Conservation (phyloP, 2,888 invertebrate genomes). For the Drosophila dives region DNA sequence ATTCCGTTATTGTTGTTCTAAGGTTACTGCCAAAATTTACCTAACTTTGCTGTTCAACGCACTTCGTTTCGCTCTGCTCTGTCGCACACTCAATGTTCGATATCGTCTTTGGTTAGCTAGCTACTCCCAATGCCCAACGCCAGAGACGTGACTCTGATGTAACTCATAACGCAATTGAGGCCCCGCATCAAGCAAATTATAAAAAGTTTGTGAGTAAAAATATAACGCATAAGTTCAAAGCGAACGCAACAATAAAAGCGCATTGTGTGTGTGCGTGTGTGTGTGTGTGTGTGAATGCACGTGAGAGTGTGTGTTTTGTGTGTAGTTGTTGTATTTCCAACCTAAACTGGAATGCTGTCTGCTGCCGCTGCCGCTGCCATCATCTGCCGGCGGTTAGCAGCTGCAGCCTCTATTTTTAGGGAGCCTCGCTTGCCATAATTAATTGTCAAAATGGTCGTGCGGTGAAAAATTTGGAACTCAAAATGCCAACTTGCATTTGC, state of each 20-base stretch:
- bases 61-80: slow-evolving; percentile 25
- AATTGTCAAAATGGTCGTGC: slow-evolving; percentile 38
- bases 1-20: slow-evolving; percentile 26
- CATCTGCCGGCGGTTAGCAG: slow-evolving; percentile 46
- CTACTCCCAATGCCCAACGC: slow-evolving; percentile 23
- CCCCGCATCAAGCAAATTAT: slow-evolving; percentile 26
- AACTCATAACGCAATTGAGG: slow-evolving; percentile 44
- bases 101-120: slow-evolving; percentile 47
- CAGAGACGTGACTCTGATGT: slow-evolving; percentile 56
- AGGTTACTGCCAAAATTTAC: slow-evolving; percentile 8
- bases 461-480: slow-evolving; percentile 2
- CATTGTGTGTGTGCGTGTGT: slow-evolving; percentile 23
- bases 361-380: slow-evolving; percentile 7
- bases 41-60: slow-evolving; percentile 17
- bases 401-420: slow-evolving; percentile 68
- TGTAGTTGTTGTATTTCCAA: slow-evolving; percentile 31
- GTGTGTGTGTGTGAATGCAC: slow-evolving; percentile 13
- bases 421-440: slow-evolving; percentile 39
- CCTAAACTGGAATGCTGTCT: slow-evolving; percentile 59
- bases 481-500: slow-evolving; percentile 15
- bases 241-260: slow-evolving; percentile 40
- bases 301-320: not conserved
- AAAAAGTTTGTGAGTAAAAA: slow-evolving; percentile 43
- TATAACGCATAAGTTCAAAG: slow-evolving; percentile 19
- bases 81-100: slow-evolving; percentile 18